Base-by-base conservation (phyloP, 2,888 invertebrate species). In the Mythimna lalbum region DNA sequence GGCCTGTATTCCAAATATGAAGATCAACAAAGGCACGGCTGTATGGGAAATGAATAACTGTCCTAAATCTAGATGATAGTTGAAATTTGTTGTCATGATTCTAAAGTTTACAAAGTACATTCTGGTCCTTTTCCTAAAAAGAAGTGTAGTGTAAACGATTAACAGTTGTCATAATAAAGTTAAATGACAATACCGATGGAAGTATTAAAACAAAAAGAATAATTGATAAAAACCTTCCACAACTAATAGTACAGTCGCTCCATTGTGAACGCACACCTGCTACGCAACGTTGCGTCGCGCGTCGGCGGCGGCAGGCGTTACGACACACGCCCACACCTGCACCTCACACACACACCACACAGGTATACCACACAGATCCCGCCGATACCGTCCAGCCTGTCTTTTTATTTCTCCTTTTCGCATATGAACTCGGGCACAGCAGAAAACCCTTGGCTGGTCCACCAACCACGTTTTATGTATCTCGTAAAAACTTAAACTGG, bases 311-410 rank as follows among this genome's bases (percentile, higher is more conserved):
- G 86, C 85, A 61, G 85, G 78, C 85, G 89, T 95, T 95, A 93
- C 95, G 91, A 93, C 94, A 94, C 89, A 93, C 93, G 86, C 94
- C 88, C 88, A 93, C 93, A 91, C 79, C 78, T 75, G 78, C 87
- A 86, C 76, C 53, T 55, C 66, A 69, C 88, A 87, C 76, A 79
- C 76, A 73, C 73, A 77, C 75, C 69, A 39, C 65, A 77, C 92
- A 92, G 93, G 93, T 94, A 95, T 86, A 89, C 90, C 92, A 91
- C 91, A 66, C 69, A 82, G 90, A 91, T 90, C 90, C 90, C 89
- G 87, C 86, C 86, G 87, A 90, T 89, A 89, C 86, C 87, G 82
- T 86, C 75, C 80, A 74, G 74, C 68, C 80, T 63, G 78, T 72
- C 66, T 83, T 85, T 85, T 86, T 84, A 81, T 85, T 87, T 87